A percentile compares a stretch with the other conserved stretches of the same genome.
Conservation (phyloP, 2,797 vertebrate species). For the Helicolenus hilgendorfi region DNA sequence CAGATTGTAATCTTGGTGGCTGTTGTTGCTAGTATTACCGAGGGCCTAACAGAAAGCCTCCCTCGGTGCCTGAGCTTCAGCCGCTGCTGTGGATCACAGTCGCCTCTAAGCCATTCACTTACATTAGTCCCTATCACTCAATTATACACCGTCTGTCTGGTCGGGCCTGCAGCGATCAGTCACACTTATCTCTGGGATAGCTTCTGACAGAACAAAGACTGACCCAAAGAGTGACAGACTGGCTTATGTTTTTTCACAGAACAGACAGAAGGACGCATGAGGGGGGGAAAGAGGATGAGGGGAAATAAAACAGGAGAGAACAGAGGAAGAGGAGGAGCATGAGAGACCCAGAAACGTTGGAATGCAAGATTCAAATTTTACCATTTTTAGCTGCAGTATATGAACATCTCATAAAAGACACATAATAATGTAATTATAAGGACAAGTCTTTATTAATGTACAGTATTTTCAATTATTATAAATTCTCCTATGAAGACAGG, state of each 20-base stretch:
- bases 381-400: background rate
- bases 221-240: slow-evolving; percentile 51
- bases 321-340: background rate
- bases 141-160: slow-evolving; percentile 74
- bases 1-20: slow-evolving; percentile 64
- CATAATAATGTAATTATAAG: background rate
- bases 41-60: slow-evolving; percentile 61
- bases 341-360: background rate
- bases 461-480: background rate
- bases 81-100: slow-evolving; percentile 59
- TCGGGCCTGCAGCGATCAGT: slow-evolving; percentile 68
- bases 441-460: background rate
- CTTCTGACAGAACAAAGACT: slow-evolving; percentile 76
- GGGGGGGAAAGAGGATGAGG: background rate
- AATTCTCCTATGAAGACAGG: background rate
- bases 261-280: background rate
- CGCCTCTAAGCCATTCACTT: slow-evolving; percentile 66
- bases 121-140: slow-evolving; percentile 79
- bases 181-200: slow-evolving; percentile 75
- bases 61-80: slow-evolving; percentile 45
- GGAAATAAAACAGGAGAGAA: background rate
- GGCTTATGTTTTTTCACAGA: slow-evolving; percentile 31
- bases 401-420: background rate
- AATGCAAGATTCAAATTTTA: background rate
- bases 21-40: slow-evolving; percentile 66